Conservation (phyloP, 2,113 vertebrate species). For the Struthidea cinerea region DNA sequence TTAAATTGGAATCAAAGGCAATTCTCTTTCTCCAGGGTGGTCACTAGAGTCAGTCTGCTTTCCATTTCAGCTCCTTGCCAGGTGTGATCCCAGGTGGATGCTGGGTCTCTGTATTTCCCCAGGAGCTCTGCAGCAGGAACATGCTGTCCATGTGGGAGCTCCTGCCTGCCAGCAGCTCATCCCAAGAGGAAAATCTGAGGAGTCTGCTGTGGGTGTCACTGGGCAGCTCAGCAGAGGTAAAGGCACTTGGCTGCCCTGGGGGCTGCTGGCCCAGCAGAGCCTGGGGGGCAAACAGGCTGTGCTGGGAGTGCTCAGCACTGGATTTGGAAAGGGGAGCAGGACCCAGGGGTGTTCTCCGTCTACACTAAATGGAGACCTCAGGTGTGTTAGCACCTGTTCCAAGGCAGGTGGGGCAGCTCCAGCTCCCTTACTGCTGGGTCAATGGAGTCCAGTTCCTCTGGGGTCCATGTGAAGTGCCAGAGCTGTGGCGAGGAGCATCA, state of each 20-base stretch:
- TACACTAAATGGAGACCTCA: not conserved
- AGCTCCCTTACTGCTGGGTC: not conserved
- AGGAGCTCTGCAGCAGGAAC: not conserved
- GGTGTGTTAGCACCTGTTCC: not conserved
- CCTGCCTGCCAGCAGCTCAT: not conserved
- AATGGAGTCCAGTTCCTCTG: not conserved
- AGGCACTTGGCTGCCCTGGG: not conserved
- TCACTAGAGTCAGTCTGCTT: not conserved
- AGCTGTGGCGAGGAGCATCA: not conserved
- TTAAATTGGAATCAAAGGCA: not conserved
- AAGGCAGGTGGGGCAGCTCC: not conserved
- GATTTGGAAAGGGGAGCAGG: not conserved
- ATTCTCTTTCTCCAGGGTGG: not conserved
- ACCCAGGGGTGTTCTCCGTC: not conserved
- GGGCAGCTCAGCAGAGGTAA: not conserved
- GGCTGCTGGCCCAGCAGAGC: not conserved
- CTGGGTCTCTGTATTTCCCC: not conserved
- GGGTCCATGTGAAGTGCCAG: not conserved
- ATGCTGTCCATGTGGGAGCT: not conserved
- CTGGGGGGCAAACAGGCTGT: not conserved
- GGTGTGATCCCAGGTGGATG: not conserved
- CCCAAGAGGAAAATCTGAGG: not conserved
- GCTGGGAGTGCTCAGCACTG: not conserved
- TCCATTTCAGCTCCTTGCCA: not conserved
- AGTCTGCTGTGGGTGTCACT: not conserved